A percentile compares a stretch with the other conserved stretches of the same genome.
These are phyloP conservation scores for Eristalinus sepulchralis DNA, from an alignment of 2,888 invertebrate genomes.

Conservation along the genomic window DNA sequence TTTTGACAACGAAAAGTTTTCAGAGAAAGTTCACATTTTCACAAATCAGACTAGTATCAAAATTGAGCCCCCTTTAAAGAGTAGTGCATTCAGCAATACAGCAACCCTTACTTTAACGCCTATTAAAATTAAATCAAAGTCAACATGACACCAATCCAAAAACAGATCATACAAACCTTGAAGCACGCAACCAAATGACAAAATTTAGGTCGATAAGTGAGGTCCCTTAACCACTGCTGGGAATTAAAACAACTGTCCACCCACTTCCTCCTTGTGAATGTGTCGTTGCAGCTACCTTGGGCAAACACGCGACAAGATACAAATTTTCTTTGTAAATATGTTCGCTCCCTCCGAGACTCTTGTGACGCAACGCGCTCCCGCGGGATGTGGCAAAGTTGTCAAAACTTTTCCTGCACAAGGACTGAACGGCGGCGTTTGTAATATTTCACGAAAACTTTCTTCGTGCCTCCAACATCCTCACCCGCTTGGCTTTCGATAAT, in stretches of 20 bases:
- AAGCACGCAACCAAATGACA: not conserved
- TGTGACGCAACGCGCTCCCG: not conserved
- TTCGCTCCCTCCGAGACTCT: not conserved
- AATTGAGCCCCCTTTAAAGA: too few species aligned
- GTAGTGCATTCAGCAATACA: too few species aligned
- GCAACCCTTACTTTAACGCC: too few species aligned
- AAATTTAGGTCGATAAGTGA: not conserved
- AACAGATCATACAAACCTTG: too few species aligned
- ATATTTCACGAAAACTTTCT: not conserved
- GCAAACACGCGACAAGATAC: not conserved
- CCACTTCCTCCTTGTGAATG: not conserved
- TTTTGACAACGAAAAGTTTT: too few species aligned
- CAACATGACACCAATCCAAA: not conserved
- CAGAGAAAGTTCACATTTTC: too few species aligned
- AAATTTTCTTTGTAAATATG: not conserved
- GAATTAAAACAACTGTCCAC: not conserved
- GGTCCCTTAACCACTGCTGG: not conserved
- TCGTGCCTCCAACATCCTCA: too few species aligned
- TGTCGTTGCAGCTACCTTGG: not conserved
- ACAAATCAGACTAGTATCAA: too few species aligned
- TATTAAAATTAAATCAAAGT: not conserved
- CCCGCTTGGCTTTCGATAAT: not conserved
- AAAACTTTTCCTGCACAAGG: not conserved
- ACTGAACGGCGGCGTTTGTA: not conserved
- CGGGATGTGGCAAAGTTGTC: not conserved